Evolutionary conservation across 1,140 invertebrate species (phyloP), one percentile per base, ranked within the genome.

Genomic region (Caenorhabditis brenneri): DNA sequence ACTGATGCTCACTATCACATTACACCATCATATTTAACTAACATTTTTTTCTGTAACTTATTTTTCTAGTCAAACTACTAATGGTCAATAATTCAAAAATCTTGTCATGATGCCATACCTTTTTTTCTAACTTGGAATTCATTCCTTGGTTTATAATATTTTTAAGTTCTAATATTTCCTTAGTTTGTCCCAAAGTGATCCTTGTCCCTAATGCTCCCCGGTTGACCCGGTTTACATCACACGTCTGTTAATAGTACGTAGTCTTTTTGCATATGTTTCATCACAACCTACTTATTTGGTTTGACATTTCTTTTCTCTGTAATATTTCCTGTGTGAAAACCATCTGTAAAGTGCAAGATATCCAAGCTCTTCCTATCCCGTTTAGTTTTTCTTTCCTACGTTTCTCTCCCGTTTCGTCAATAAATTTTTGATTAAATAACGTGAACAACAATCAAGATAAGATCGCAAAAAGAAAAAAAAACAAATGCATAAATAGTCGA

Each of bases 101-200:
- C 31, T 33, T 19, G 12, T 33, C 58, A 33, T 65, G 10, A 65
- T 65, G 58, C 58, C 58, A 65, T 65, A 74, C 42, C 7, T 42
- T 74, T 42, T 4, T 12, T 15, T 24, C 19, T 22, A 12, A 29
- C 10, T 27, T 51, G 48, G 6, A 51, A 51, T 19, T 51, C 19
- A 16, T 51, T 51, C 5, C 12, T 42, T 6, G 48, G 6, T n/a
- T n/a, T n/a, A 51, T 19, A 55, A 39, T 81, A 24, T 86, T 85
- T 19, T 0, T 29, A 1, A 51, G 85, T 31, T 27, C 22, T 24
- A 31, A 31, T 36, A 31, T 0, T 65, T 15, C 0, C 27, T 3
- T 24, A 29, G 42, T 46, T 80, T 84, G 85, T 87, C 51, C 42
- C 49, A 79, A 3, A 69, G 82, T 36, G 79, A 82, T 33, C 81